phyloP scores from a whole-genome alignment of 2,797 vertebrate genomes.

The Bucorvus abyssinicus region DNA sequence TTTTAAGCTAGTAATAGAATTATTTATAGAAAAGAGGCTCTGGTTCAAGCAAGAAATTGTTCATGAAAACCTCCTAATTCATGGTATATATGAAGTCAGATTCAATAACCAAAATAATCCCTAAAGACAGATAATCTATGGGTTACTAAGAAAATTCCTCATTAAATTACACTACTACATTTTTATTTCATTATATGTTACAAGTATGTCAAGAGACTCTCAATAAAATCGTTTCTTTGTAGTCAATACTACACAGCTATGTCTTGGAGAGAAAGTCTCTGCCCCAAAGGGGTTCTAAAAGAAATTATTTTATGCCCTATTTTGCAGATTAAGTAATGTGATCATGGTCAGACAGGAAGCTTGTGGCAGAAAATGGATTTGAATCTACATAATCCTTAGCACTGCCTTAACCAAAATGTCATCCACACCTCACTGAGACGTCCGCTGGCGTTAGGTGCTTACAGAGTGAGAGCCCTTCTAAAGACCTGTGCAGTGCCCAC shows the following conservation, averaged over 20 bases:
- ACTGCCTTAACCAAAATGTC: not conserved
- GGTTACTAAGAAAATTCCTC: not conserved
- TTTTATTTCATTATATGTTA: not conserved
- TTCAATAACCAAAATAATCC: not conserved
- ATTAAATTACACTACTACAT: not conserved
- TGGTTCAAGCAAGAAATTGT: not conserved
- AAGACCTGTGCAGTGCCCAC: not conserved
- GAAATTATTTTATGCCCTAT: not conserved
- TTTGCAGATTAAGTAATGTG: not conserved
- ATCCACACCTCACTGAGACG: not conserved
- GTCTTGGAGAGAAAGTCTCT: not conserved
- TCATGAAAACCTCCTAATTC: not conserved
- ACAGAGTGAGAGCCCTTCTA: not conserved
- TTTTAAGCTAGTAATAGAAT: slow-evolving; percentile 9
- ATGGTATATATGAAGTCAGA: not conserved
- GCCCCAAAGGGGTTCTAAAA: not conserved
- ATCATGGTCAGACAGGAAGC: not conserved
- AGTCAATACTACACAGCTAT: not conserved
- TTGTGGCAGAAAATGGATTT: not conserved
- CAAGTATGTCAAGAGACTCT: not conserved
- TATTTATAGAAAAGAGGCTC: not conserved
- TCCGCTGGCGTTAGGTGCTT: not conserved
- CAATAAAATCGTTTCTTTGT: not conserved
- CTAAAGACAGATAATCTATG: not conserved
- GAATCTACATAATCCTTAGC: not conserved